A percentile compares a stretch with the other conserved stretches of the same genome.
phyloP scores from a whole-genome alignment of 1,140 invertebrate genomes.

The Saccostrea glomerata region DNA sequence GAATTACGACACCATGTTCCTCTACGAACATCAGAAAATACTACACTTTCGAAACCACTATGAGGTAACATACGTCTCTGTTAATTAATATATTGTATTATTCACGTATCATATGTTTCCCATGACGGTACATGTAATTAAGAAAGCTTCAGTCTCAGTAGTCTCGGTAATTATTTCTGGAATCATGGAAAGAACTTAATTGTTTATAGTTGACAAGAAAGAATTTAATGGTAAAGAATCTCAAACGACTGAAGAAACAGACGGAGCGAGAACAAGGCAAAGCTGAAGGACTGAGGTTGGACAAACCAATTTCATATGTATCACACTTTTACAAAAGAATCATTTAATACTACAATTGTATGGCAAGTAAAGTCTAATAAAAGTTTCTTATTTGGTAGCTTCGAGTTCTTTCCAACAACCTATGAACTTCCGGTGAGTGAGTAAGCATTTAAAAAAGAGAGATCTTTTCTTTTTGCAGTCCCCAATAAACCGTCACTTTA shows the following conservation, averaged over 20 bases:
- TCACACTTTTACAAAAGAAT: background rate
- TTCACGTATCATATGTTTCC: too few relatives aligned
- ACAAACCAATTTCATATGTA: background rate
- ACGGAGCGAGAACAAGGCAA: slow-evolving; percentile 78
- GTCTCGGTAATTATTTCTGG: too few relatives aligned
- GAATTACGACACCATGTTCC: slow-evolving; percentile 80
- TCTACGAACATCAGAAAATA: slow-evolving; percentile 80
- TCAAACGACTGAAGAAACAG: slow-evolving; percentile 78
- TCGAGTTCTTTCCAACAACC: slow-evolving; percentile 80
- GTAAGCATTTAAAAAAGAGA: background rate
- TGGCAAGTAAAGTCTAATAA: background rate
- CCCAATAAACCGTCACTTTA: background rate
- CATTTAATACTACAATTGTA: too few relatives aligned
- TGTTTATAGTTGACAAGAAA: slow-evolving; percentile 79
- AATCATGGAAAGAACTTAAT: too few relatives aligned
- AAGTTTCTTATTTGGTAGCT: slow-evolving; percentile 62
- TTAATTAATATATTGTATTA: too few relatives aligned
- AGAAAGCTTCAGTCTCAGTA: too few relatives aligned
- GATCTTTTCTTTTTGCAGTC: background rate
- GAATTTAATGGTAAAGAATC: slow-evolving; percentile 81
- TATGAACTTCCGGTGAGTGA: slow-evolving; percentile 80
- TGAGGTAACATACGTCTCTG: slow-evolving; percentile 71
- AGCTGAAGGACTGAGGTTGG: slow-evolving; percentile 71
- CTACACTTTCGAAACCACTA: slow-evolving; percentile 81
- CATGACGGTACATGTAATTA: too few relatives aligned